Evolutionary conservation across 2,797 vertebrate genomes (phyloP).

Genomic region (Sebastolobus alascanus): DNA sequence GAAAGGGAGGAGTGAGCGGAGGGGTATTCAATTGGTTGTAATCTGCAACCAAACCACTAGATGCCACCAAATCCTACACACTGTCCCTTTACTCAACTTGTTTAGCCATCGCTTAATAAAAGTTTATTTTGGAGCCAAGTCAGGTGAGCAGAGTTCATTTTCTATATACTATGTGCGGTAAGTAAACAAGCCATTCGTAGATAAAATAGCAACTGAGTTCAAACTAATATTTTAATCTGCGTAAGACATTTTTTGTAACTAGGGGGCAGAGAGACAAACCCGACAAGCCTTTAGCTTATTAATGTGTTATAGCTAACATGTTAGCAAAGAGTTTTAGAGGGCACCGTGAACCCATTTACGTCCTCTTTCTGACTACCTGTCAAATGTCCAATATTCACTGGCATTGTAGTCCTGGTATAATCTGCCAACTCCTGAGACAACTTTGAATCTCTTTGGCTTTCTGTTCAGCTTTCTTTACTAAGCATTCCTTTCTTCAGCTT

Average conservation of each 20-base stretch:
- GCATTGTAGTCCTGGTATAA: neutral
- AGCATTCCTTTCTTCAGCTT: neutral
- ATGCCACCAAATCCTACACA: too few species aligned
- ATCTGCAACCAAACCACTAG: too few species aligned
- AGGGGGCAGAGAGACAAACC: neutral
- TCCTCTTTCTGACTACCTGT: neutral
- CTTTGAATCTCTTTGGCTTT: neutral
- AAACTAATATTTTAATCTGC: too few species aligned
- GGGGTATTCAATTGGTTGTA: too few species aligned
- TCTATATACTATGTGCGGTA: too few species aligned
- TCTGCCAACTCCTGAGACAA: neutral
- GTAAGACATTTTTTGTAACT: too few species aligned
- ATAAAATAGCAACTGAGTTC: too few species aligned
- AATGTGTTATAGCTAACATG: neutral
- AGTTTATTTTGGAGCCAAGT: neutral
- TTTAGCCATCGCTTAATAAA: neutral
- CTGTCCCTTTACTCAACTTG: neutral
- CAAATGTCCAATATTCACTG: neutral
- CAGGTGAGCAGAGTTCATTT: too few species aligned
- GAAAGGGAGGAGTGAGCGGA: too few species aligned
- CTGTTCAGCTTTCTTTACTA: neutral
- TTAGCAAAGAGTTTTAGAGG: neutral
- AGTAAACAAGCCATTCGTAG: too few species aligned
- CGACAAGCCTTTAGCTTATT: neutral
- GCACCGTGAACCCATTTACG: neutral